A percentile compares a stretch with the other conserved stretches of the same genome.
Conservation (phyloP, 2,113 vertebrate genomes). For the Cyrtonyx montezumae region DNA sequence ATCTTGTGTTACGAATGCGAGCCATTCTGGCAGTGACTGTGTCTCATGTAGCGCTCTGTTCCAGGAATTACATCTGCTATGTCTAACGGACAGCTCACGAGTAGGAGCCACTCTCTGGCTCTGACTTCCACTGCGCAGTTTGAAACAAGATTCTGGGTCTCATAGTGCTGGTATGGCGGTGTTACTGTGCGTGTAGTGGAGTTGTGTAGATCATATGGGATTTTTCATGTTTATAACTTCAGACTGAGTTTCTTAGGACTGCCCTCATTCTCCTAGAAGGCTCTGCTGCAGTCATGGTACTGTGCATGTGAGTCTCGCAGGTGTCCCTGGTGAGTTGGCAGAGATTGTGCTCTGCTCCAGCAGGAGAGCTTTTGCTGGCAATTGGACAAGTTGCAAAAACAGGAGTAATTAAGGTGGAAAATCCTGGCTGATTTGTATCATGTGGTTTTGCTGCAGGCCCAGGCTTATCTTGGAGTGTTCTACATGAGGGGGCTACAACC, state of each 20-base stretch:
- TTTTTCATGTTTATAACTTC: background rate
- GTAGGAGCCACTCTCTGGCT: background rate
- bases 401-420: background rate
- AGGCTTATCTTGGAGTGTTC: slow-evolving; percentile 89
- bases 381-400: background rate
- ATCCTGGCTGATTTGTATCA: background rate
- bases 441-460: slow-evolving; percentile 81
- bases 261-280: background rate
- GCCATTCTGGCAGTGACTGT: background rate
- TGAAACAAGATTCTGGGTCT: background rate
- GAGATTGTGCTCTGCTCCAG: background rate
- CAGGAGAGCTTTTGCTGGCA: background rate
- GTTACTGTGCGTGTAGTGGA: background rate
- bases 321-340: background rate
- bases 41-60: background rate
- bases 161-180: background rate
- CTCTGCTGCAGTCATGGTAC: background rate
- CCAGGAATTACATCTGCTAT: background rate
- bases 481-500: slow-evolving; percentile 78
- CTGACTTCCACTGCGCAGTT: background rate
- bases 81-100: background rate
- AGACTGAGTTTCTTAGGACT: background rate
- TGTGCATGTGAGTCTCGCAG: background rate
- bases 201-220: background rate
- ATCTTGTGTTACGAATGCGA: background rate